Conservation (phyloP, 1,140 invertebrate genomes). For the Leucophenga varia region DNA sequence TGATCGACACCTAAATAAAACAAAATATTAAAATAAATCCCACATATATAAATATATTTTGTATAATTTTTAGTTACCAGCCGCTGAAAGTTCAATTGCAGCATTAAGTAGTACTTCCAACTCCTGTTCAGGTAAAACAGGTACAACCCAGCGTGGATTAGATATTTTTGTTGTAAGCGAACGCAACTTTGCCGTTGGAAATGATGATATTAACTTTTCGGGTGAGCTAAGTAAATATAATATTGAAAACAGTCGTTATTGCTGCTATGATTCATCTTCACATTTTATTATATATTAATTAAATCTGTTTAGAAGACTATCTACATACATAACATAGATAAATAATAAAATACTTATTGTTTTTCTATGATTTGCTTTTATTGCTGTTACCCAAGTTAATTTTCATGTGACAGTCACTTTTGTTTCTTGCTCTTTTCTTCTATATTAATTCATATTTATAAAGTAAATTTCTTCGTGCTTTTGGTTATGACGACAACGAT, state of each 20-base stretch:
- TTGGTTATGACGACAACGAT: too few species aligned
- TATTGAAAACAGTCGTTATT: too few species aligned
- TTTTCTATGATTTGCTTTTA: not conserved
- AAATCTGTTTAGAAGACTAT: too few species aligned
- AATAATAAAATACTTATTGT: not conserved
- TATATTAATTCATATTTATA: too few species aligned
- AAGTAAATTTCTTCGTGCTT: too few species aligned
- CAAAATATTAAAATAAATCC: slow-evolving; percentile 7
- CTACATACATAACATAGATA: too few species aligned
- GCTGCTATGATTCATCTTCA: too few species aligned
- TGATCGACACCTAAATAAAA: slow-evolving; percentile 75
- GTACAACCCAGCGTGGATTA: slow-evolving; percentile 93
- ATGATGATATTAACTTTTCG: slow-evolving; percentile 59
- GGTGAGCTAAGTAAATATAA: slow-evolving; percentile 35
- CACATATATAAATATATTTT: not conserved
- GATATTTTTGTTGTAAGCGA: slow-evolving; percentile 94
- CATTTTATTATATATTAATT: too few species aligned
- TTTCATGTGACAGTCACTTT: too few species aligned
- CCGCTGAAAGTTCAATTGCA: slow-evolving; percentile 81
- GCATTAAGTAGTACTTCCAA: slow-evolving; percentile 88
- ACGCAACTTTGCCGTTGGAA: slow-evolving; percentile 83
- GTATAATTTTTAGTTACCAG: slow-evolving; percentile 60
- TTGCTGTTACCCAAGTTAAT: too few species aligned
- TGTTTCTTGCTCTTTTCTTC: too few species aligned
- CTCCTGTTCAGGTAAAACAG: slow-evolving; percentile 94